Base-by-base conservation (phyloP, 2,797 vertebrate genomes). In the Sebastes glaucus region DNA sequence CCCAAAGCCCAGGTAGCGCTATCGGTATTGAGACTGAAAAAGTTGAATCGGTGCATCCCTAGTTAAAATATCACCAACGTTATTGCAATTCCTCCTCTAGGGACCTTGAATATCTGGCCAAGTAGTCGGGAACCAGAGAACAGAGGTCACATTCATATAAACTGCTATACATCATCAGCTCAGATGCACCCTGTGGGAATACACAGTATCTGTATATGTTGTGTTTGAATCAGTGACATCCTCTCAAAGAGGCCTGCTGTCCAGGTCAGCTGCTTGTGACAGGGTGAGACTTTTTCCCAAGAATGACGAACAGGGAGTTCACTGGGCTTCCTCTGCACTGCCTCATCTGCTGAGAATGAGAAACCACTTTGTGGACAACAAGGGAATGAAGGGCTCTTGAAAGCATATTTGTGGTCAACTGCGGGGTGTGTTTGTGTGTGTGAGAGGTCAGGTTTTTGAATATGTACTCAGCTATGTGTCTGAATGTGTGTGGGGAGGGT, bases 381-480 rank as follows among this genome's bases (percentile, higher is more conserved):
- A 82, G 73, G 61, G 70, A 82, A 83, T n/a, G 67, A 85, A 67
- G 61, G 82, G 64, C 53, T 85, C 74, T 87, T 87, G 79, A 91
- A 82, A 76, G 87, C 93, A 93, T 94, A 91, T 74, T 89, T 93
- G 90, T 87, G 92, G 93, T 88, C 61, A 66, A 14, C 77, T 82
- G 70, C 59, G 65, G 87, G 82, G 72, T 78, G 87, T 86, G 86
- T 91, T 79, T 88, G 69, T 84, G 78, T 81, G 78, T 83, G 67
- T 49, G 74, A 68, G 69, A 87, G 73, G 70, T 80, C 53, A 68
- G 60, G 60, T 76, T 83, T 86, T 90, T 83, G 53, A 81, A 91
- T 72, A 84, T 87, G 70, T 53, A 69, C 74, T 77, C 68, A 81
- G 57, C 69, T 76, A 70, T 84, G 77, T 32, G 2, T 77, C 18